Base-by-base conservation (phyloP, 1,140 invertebrate species). In the Drosophila nannoptera region DNA sequence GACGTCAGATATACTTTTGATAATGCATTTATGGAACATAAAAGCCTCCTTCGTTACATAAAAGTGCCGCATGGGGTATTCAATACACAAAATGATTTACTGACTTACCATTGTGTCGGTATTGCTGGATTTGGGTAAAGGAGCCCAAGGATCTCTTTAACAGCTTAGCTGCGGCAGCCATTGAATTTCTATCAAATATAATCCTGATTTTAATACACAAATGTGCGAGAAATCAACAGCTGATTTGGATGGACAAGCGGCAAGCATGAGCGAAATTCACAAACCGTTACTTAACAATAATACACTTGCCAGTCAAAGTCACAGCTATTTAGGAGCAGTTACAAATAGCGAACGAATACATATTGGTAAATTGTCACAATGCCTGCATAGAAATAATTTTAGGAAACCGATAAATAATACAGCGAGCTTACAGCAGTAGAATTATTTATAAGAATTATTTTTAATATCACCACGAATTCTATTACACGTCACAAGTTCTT, bases 101-200 rank as follows among this genome's bases (percentile, higher is more conserved):
- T 35, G 0, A 49, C 53, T 66, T 64, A 86, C 80, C 67, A 48
- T 77, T 77, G 35, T 53, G 60, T 35, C 69, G 53, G 32, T 54
- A 72, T 43, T 84, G 77, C 9, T 86, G 77, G 11, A 84, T 33
- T 33, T 82, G 62, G 16, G 72, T 54, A 7, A 84, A 33, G 0
- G 58, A 61, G 31, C 58, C 58, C 67, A 77, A 81, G 29, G 70
- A 75, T 22, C 62, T 77, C 69, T 67, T 87, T 50, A 73, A 63
- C 48, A 87, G 69, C 74, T 87, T 80, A 22, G 64, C 75, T 52
- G 75, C 75, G n/a, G 65, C 65, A 8, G 84, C 69, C 80, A 81
- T 87, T 6, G 8, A 46, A 62, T 54, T 49, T 69, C 48, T 32
- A 59, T 16, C 45, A 63, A 42, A 75, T 29, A 29, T 11, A 11